Evolutionary conservation across 2,113 vertebrate genomes (phyloP).

Genomic region (Pollachius pollachius): DNA sequence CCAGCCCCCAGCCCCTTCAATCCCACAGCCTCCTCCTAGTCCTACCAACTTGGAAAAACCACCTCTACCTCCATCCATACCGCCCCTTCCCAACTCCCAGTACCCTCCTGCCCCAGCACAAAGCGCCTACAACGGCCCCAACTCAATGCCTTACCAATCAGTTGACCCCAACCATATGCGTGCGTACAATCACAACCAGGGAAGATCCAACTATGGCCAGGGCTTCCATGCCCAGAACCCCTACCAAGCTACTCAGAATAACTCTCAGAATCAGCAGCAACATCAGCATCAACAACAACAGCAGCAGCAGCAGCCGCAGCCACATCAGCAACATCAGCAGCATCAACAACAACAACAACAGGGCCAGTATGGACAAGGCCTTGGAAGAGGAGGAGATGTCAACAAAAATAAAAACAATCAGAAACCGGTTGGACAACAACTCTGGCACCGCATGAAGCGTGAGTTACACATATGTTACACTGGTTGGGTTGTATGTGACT

Average conservation of each 20-base stretch:
- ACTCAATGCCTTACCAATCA: constrained; percentile 59
- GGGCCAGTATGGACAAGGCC: constrained; percentile 55
- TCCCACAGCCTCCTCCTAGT: constrained; percentile 69
- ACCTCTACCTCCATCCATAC: constrained; percentile 64
- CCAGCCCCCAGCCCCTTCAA: constrained; percentile 58
- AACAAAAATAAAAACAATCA: constrained; percentile 70
- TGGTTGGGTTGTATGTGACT: not conserved
- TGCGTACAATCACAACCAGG: constrained; percentile 66
- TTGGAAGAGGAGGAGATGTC: constrained; percentile 60
- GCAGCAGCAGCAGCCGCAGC: too few species aligned
- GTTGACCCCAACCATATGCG: constrained; percentile 67
- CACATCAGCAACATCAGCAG: too few species aligned
- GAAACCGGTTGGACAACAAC: constrained; percentile 76
- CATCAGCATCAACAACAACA: constrained; percentile 26
- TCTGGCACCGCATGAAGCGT: constrained; percentile 86
- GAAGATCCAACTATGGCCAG: constrained; percentile 57
- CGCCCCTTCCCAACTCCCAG: constrained; percentile 66
- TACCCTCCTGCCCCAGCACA: constrained; percentile 70
- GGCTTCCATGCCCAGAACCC: constrained; percentile 56
- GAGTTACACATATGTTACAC: constrained; percentile 16
- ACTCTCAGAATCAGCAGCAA: constrained; percentile 46
- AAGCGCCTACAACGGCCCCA: constrained; percentile 61
- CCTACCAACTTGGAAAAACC: constrained; percentile 74
- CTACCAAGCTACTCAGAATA: constrained; percentile 61
- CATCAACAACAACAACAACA: constrained; percentile 29